Evolutionary conservation across 2,888 invertebrate genomes (phyloP).

Genomic region (Ichneumoninae sp.): DNA sequence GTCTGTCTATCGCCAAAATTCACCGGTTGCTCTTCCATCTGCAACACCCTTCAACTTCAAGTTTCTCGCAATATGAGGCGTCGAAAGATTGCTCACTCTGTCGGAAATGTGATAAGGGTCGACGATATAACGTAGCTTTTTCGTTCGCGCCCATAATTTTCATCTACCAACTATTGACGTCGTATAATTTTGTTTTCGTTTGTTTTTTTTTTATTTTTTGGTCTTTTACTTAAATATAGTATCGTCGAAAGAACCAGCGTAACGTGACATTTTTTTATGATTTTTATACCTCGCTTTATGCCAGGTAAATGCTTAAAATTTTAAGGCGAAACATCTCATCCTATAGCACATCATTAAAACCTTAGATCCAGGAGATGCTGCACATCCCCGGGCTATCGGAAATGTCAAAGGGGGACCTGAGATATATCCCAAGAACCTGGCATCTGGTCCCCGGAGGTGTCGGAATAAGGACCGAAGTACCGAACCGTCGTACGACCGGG

Average conservation of each 20-base stretch:
- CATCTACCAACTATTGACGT: not conserved
- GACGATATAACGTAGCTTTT: not conserved
- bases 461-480: conserved; percentile 21
- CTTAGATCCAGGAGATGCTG: not conserved
- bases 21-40: conserved; percentile 13
- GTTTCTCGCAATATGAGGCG: conserved; percentile 7
- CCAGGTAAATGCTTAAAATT: not conserved
- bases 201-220: not conserved
- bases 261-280: not conserved
- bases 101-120: conserved; percentile 1
- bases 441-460: conserved; percentile 12
- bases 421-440: conserved; percentile 22
- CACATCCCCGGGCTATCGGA: not conserved
- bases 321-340: conserved; percentile 1
- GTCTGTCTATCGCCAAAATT: not conserved
- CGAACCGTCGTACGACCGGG: not conserved
- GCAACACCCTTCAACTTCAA: not conserved
- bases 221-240: not conserved
- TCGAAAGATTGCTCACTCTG: not conserved
- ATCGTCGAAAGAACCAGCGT: not conserved
- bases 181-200: not conserved
- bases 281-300: too few species aligned
- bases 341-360: conserved; percentile 8
- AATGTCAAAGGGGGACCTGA: conserved; percentile 25
- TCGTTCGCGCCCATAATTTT: not conserved